phyloP scores from a whole-genome alignment of 2,888 invertebrate genomes.

The Sclerodermus sp. region DNA sequence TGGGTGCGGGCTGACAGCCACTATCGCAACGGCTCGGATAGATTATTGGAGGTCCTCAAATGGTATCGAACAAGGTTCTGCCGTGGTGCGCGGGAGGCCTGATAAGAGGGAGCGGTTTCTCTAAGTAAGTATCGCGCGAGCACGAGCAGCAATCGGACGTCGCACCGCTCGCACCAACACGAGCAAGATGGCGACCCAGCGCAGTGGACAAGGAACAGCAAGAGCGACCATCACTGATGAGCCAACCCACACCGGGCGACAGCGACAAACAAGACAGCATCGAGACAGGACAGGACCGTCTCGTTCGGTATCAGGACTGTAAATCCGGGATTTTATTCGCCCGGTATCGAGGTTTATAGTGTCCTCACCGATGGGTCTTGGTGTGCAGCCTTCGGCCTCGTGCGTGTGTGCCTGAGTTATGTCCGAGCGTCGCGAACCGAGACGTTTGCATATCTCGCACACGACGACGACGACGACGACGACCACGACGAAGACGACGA shows the following conservation, averaged over 20 bases:
- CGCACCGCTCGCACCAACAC: no score
- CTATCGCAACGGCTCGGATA: slow-evolving; percentile 46
- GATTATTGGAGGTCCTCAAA: slow-evolving; percentile 53
- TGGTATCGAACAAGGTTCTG: slow-evolving; percentile 46
- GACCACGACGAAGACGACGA: background rate
- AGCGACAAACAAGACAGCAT: slow-evolving; percentile 47
- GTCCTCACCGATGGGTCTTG: slow-evolving; percentile 40
- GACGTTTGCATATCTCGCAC: slow-evolving; percentile 52
- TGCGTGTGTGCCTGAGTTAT: slow-evolving; percentile 51
- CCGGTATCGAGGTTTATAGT: slow-evolving; percentile 57
- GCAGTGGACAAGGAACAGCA: no score
- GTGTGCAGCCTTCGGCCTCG: slow-evolving; percentile 29
- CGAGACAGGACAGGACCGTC: slow-evolving; percentile 45
- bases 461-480: slow-evolving; percentile 6
- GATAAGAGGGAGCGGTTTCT: slow-evolving; percentile 36
- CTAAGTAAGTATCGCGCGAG: slow-evolving; percentile 26
- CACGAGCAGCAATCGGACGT: no score
- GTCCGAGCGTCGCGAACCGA: slow-evolving; percentile 45
- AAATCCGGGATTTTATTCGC: slow-evolving; percentile 57
- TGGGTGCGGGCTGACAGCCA: slow-evolving; percentile 47
- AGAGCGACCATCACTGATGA: slow-evolving; percentile 49
- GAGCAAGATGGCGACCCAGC: no score
- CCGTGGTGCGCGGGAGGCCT: slow-evolving; percentile 28
- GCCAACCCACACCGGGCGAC: slow-evolving; percentile 53
- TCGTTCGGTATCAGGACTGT: slow-evolving; percentile 52